phyloP scores from a whole-genome alignment of 2,888 invertebrate species.

The Xylocampa areola region DNA sequence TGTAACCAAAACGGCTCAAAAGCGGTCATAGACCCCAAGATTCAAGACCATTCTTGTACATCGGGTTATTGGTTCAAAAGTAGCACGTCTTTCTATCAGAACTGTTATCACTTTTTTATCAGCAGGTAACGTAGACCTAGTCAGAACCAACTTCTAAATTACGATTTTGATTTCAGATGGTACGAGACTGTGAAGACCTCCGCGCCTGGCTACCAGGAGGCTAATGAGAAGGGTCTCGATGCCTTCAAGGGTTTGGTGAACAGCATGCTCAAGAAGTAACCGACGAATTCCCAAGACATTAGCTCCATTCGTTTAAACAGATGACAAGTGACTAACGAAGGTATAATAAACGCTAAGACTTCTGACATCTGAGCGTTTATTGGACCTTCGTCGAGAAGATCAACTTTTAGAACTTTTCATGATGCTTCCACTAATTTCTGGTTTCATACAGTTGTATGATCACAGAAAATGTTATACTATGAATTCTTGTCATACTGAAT shows the following conservation, averaged over 20 bases:
- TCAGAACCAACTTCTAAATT: too few species aligned
- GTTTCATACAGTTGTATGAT: not conserved
- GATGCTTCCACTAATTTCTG: not conserved
- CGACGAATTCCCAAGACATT: slow-evolving; percentile 12
- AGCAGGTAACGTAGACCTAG: too few species aligned
- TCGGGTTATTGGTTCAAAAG: too few species aligned
- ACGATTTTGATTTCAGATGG: slow-evolving; percentile 72
- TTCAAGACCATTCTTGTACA: too few species aligned
- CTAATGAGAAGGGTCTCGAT: slow-evolving; percentile 89
- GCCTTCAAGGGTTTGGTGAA: slow-evolving; percentile 87
- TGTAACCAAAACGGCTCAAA: too few species aligned
- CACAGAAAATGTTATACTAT: not conserved
- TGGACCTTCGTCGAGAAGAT: slow-evolving; percentile 10
- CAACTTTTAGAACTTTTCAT: not conserved
- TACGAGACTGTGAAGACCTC: slow-evolving; percentile 82
- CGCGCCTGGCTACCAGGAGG: slow-evolving; percentile 87
- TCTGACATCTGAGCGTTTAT: slow-evolving; percentile 1
- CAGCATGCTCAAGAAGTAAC: slow-evolving; percentile 83
- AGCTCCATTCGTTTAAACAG: slow-evolving; percentile 46
- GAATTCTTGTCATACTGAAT: not conserved
- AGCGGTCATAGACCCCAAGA: too few species aligned
- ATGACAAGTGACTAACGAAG: slow-evolving; percentile 21
- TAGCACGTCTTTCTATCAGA: too few species aligned
- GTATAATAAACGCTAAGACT: slow-evolving; percentile 3
- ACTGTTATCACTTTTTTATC: too few species aligned